These are phyloP conservation scores for Sander lucioperca DNA, from an alignment of 2,113 vertebrate species.

Conservation along the genomic window DNA sequence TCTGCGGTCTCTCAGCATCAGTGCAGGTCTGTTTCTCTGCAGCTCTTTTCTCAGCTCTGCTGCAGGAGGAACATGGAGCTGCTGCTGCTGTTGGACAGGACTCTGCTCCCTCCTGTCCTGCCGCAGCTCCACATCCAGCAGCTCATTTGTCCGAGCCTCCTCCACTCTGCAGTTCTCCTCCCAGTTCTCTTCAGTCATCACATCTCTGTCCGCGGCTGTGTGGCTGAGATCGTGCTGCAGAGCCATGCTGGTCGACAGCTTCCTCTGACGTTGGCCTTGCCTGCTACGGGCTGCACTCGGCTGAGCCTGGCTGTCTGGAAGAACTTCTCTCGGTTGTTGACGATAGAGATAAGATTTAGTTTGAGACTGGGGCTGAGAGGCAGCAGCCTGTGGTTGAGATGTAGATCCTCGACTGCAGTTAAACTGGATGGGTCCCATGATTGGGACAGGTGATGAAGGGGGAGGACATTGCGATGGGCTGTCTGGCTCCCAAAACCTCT, in stretches of 20 bases:
- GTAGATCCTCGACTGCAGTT: slow-evolving; percentile 56
- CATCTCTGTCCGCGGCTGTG: slow-evolving; percentile 52
- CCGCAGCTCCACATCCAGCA: slow-evolving; percentile 79
- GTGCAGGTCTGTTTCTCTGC: slow-evolving; percentile 46
- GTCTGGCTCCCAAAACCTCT: slow-evolving; percentile 74
- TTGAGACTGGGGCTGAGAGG: slow-evolving; percentile 85
- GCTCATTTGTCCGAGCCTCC: slow-evolving; percentile 74
- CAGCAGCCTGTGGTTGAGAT: slow-evolving; percentile 77
- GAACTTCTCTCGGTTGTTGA: slow-evolving; percentile 77
- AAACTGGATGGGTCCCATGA: slow-evolving; percentile 45
- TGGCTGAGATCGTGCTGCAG: slow-evolving; percentile 75
- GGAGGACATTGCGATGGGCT: slow-evolving; percentile 66
- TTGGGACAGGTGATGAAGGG: slow-evolving; percentile 47
- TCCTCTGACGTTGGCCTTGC: slow-evolving; percentile 47
- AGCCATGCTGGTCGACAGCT: slow-evolving; percentile 47
- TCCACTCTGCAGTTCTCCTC: slow-evolving; percentile 49
- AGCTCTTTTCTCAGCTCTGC: slow-evolving; percentile 52
- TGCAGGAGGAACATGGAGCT: slow-evolving; percentile 65
- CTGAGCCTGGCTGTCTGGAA: slow-evolving; percentile 80
- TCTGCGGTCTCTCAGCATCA: slow-evolving; percentile 49
- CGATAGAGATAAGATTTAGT: slow-evolving; percentile 77
- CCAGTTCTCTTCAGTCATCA: slow-evolving; percentile 53
- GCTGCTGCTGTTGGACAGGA: slow-evolving; percentile 67
- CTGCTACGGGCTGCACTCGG: slow-evolving; percentile 31
- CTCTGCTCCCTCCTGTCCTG: slow-evolving; percentile 46